Evolutionary conservation across 2,113 vertebrate species (phyloP), one percentile per base, ranked within the genome.

Genomic region (Cynoglossus semilaevis): DNA sequence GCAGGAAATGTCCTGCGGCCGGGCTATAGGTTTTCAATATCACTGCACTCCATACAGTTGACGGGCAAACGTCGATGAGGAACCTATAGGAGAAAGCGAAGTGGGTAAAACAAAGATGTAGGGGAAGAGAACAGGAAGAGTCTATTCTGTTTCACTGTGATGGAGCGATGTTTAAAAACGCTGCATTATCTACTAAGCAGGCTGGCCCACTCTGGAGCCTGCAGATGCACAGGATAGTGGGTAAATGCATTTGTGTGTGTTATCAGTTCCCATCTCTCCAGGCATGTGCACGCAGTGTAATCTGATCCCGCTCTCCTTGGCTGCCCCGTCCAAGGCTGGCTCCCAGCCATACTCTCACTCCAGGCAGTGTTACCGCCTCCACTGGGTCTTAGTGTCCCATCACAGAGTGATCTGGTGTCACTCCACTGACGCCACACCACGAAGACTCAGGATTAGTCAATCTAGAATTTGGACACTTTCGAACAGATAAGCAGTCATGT

Each of bases 241-340:
- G 54, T 45, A 50, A 70, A 65, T 38, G 77, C 67, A 65, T 69
- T 22, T 71, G 61, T 76, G 77, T 56, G 57, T 78, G 79, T 80
- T 80, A 84, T 87, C 77, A 35, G 74, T 64, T 79, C 49, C 73
- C 80, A 85, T 87, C 82, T 87, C 82, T 81, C 74, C 76, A 80
- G 80, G 87, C 88, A 87, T 91, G 88, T 87, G 82, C 76, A 86
- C 87, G 81, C 84, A 86, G 75, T 87, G 89, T 91, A 91, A 91
- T 86, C 79, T 84, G 88, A 91, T 88, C 83, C 67, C 76, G 73
- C 72, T 88, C 88, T 88, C 85, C 82, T 82, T 82, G 80, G 77
- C 79, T 83, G 85, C 83, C 80, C 85, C 84, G 86, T 84, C 72
- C 76, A 56, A 70, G 36, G 77, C 67, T 89, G 84, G 83, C 84